Conservation (phyloP, 2,888 invertebrate species). For the Apotomis capreana region DNA sequence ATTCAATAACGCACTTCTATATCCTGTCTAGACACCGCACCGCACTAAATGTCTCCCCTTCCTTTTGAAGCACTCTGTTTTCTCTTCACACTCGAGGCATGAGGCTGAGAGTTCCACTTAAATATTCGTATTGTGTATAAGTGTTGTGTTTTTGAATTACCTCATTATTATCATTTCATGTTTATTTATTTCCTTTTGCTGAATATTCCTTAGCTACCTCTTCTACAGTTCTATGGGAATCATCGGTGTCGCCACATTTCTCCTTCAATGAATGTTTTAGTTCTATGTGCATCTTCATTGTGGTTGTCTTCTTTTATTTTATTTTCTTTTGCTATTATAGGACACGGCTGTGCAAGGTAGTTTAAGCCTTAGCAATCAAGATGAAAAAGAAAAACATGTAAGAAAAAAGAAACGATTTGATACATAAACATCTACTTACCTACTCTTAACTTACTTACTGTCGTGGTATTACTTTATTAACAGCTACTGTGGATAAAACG, state of each 20-base stretch:
- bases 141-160: constrained; percentile 49
- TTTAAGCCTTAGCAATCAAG: constrained; percentile 13
- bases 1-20: constrained; percentile 67
- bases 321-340: constrained; percentile 37
- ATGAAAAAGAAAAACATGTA: background rate
- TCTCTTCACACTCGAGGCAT: constrained; percentile 64
- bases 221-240: constrained; percentile 18
- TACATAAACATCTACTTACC: background rate
- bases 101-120: constrained; percentile 59
- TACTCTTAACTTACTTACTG: background rate
- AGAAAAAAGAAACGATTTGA: background rate
- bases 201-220: constrained; percentile 21
- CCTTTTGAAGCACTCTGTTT: constrained; percentile 67
- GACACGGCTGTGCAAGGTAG: constrained; percentile 29
- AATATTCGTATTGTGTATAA: constrained; percentile 49
- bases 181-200: constrained; percentile 21
- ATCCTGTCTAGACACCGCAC: constrained; percentile 73
- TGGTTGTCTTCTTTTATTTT: constrained; percentile 25
- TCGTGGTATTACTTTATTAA: background rate
- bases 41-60: constrained; percentile 76
- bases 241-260: constrained; percentile 25
- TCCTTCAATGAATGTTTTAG: constrained; percentile 24
- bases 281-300: constrained; percentile 33
- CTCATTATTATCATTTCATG: constrained; percentile 14
- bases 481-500: background rate